A percentile compares a stretch with the other conserved stretches of the same genome.
Evolutionary conservation across 2,888 invertebrate genomes (phyloP).

Genomic region (Peribatodes rhomboidaria): DNA sequence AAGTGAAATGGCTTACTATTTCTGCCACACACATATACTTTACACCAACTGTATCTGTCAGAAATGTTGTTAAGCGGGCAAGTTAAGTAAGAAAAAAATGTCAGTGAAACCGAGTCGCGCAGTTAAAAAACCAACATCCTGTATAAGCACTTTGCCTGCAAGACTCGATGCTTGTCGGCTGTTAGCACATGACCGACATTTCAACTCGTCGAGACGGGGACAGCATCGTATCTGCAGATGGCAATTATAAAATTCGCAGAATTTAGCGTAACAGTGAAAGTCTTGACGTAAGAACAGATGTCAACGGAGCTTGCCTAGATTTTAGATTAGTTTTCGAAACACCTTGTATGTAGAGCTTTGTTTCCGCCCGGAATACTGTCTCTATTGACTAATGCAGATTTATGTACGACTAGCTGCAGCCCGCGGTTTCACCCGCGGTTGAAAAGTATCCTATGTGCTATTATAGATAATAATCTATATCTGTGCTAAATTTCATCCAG

Average conservation of each 20-base stretch:
- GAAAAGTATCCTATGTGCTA: no score
- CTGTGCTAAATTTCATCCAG: no score
- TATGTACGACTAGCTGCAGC: no score
- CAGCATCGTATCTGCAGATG: slow-evolving; percentile 48
- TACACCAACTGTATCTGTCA: no score
- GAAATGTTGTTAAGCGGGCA: no score
- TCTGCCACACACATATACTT: no score
- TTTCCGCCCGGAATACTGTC: background rate
- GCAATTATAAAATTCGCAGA: slow-evolving; percentile 63
- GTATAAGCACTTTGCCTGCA: background rate
- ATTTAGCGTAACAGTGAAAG: slow-evolving; percentile 68
- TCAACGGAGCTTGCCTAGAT: slow-evolving; percentile 46
- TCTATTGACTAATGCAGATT: background rate
- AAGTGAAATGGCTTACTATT: no score
- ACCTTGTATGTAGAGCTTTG: slow-evolving; percentile 16
- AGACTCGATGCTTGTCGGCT: slow-evolving; percentile 7
- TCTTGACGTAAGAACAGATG: slow-evolving; percentile 56
- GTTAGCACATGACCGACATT: slow-evolving; percentile 52
- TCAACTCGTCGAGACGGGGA: slow-evolving; percentile 41
- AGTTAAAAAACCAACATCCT: background rate
- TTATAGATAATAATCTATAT: no score
- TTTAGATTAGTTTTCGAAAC: slow-evolving; percentile 33
- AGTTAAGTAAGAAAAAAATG: no score
- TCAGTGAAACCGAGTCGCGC: background rate
- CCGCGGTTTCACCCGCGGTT: no score